These are phyloP conservation scores for Periphyllus acericola DNA, from an alignment of 2,888 invertebrate species.

Conservation along the genomic window DNA sequence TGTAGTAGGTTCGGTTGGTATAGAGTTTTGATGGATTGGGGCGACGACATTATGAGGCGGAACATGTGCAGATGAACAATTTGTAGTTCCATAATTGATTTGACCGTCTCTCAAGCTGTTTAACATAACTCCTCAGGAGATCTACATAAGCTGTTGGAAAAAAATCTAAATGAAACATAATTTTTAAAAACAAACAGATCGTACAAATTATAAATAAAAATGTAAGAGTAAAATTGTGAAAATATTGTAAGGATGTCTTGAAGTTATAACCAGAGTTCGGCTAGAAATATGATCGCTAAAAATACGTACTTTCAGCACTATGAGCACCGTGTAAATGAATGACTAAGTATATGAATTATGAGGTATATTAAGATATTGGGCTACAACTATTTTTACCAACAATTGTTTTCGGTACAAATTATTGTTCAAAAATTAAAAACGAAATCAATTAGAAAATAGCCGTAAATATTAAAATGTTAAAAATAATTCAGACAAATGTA, in stretches of 20 bases:
- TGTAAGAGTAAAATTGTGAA: neutral
- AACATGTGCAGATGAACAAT: conserved; percentile 42
- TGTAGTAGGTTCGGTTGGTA: conserved; percentile 29
- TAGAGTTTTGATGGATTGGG: conserved; percentile 52
- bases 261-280: neutral
- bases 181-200: neutral
- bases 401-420: too few species aligned
- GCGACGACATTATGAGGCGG: conserved; percentile 54
- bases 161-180: neutral
- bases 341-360: too few species aligned
- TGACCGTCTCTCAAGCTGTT: conserved; percentile 58
- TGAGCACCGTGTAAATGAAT: neutral
- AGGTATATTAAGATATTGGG: too few species aligned
- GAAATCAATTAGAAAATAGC: too few species aligned
- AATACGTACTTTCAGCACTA: neutral
- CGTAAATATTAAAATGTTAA: too few species aligned
- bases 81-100: conserved; percentile 54
- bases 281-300: conserved; percentile 1
- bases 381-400: too few species aligned
- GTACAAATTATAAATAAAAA: neutral
- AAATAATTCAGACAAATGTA: too few species aligned
- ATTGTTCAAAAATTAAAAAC: too few species aligned
- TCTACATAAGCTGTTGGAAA: conserved; percentile 37
- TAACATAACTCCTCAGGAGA: conserved; percentile 56
- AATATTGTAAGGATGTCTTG: neutral